Base-by-base conservation (phyloP, 2,113 vertebrate genomes). In the Glaucomys volans region DNA sequence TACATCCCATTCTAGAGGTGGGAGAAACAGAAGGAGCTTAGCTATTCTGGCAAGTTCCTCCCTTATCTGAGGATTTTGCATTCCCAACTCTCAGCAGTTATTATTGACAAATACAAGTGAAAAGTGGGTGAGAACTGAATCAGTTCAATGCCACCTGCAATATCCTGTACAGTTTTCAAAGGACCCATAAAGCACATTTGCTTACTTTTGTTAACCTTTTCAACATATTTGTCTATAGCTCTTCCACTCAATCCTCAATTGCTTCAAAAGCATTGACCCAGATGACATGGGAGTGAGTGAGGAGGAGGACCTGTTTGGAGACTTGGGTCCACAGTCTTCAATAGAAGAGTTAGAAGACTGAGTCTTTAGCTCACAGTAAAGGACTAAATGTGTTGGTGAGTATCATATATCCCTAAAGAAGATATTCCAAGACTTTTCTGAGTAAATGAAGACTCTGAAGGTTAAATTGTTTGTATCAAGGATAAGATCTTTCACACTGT, bases 401-500 rank as follows among this genome's bases (percentile, higher is more conserved):
- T 98, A 99, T 85, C 99, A 98, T 96, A 99, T 99, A 83, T 99
- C 99, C 28, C 97, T 99, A 97, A 99, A 99, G 97, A 99, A 99
- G 96, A 99, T 99, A 97, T 99, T 99, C 98, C 99, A 99, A 0
- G 99, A 99, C 71, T 99, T 99, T 97, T 99, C 99, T 85, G 99
- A 99, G 96, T 98, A 99, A 81, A 99, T 99, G 99, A 99, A 99
- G 98, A 99, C 3, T 98, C 99, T 0, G 99, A 99, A 12, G 99
- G 99, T 26, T 98, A 98, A 94, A 99, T 99, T 95, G 98, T 99
- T 97, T 98, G 99, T 97, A 99, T 99, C 8, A 99, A 99, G 98
- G 99, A 99, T 98, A 99, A 99, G 98, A 99, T 99, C 97, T 98
- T 99, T 40, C 99, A 99, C 95, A 98, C 99, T 85, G 98, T 99